Base-by-base conservation (phyloP, 2,888 invertebrate species). In the Opisthograptis luteolata region DNA sequence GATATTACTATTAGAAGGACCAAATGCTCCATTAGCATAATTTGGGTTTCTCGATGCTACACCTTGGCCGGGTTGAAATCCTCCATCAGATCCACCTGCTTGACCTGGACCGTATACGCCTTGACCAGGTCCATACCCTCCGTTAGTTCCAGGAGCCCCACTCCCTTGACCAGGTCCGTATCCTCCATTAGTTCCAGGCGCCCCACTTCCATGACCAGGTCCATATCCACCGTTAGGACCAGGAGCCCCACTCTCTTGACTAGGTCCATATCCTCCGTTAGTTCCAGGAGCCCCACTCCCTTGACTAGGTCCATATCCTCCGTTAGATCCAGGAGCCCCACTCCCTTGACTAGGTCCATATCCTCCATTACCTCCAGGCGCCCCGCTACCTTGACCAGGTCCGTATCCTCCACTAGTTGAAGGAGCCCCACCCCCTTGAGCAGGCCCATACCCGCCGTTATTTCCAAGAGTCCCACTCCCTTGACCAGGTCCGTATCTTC, bases 401-500 rank as follows among this genome's bases (percentile, higher is more conserved):
- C 42, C 25, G 8, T 32, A 42, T 3, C 12, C 14, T 2, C 48
- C 32, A 20, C 0, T 14, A 3, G 15, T 9, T 6, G 40, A 52
- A 9, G 32, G 32, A n/a, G 9, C 10, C 7, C 12, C 24, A n/a
- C 24, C 14, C 4, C 1, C 24, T 36, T 41, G 24, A 17, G 17
- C 36, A 0, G 51, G 35, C 14, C 44, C 40, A 20, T 50, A 52
- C 20, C 41, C 35, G 24, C 17, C 40, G 1, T 13, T 7, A 5
- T 24, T 22, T 2, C 35, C 44, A 25, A 43, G 32, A 20, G n/a
- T 13, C 0, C 17, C 35, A 17, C 19, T 25, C 4, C 34, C 35
- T 51, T 49, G 62, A 1, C 62, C 55, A 1, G 60, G 47, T 3
- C 55, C 49, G 50, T 65, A 63, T 27, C 37, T 58, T 15, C 56